Conservation (phyloP, 2,113 vertebrate genomes). For the Phylloscopus trochiloides region DNA sequence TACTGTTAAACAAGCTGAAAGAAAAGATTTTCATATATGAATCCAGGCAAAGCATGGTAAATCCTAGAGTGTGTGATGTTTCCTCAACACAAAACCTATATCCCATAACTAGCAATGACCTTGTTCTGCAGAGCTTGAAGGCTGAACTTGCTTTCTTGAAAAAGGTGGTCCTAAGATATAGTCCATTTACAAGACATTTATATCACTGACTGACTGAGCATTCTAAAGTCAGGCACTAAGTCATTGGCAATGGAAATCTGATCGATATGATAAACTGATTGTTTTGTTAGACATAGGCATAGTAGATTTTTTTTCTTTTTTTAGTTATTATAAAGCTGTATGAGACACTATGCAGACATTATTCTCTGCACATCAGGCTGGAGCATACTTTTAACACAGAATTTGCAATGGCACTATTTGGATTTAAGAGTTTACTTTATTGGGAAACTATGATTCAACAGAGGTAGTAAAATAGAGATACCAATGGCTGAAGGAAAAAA, state of each 20-base stretch:
- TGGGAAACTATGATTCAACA: not conserved
- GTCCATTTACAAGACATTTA: not conserved
- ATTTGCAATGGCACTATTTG: not conserved
- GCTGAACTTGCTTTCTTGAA: not conserved
- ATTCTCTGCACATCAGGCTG: not conserved
- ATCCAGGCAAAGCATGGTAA: fast-evolving
- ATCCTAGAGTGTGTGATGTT: not conserved
- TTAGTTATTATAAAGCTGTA: not conserved
- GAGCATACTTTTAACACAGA: not conserved
- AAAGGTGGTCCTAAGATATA: not conserved
- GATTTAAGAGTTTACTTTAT: not conserved
- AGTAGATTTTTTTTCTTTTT: too few relatives aligned
- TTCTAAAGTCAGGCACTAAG: not conserved
- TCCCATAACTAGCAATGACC: fast-evolving
- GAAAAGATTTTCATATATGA: not conserved
- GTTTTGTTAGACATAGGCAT: not conserved
- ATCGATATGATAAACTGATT: not conserved
- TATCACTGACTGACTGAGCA: not conserved
- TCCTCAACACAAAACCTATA: not conserved
- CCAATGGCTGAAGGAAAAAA: not conserved
- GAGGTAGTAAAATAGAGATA: not conserved
- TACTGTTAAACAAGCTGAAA: not conserved
- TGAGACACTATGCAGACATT: not conserved
- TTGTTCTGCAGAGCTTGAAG: not conserved
- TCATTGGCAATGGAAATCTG: not conserved